phyloP scores from a whole-genome alignment of 2,113 vertebrate genomes.

The Tenebrosternarchus preto region DNA sequence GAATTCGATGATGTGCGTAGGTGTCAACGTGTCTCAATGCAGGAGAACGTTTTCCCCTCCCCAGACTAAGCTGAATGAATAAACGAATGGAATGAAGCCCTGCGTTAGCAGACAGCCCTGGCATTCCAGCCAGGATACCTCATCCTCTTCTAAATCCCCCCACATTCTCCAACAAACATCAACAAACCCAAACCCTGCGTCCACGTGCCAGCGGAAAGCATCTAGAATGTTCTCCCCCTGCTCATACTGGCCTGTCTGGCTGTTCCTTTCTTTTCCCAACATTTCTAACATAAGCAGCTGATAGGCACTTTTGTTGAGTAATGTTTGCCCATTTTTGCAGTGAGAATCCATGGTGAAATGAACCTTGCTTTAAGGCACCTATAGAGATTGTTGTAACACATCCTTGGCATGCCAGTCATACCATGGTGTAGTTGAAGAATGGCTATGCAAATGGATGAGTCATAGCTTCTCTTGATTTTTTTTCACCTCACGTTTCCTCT shows the following conservation, averaged over 20 bases:
- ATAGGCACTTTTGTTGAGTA: no score
- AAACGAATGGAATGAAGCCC: constrained; percentile 33
- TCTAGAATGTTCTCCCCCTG: neutral
- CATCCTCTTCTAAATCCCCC: constrained; percentile 38
- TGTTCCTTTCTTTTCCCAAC: no score
- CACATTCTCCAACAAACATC: constrained; percentile 31
- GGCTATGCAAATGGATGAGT: constrained; percentile 16
- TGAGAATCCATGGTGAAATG: neutral
- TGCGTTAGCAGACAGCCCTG: constrained; percentile 14
- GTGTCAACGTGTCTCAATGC: neutral
- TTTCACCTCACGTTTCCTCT: constrained; percentile 18
- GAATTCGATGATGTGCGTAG: neutral
- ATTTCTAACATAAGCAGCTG: no score
- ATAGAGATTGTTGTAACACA: neutral
- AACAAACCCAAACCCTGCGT: neutral
- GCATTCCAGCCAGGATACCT: constrained; percentile 36
- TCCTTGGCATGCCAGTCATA: constrained; percentile 37
- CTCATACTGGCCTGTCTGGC: neutral
- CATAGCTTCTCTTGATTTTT: neutral
- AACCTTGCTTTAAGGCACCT: neutral
- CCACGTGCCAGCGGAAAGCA: neutral
- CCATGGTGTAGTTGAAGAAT: constrained; percentile 15
- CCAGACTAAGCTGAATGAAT: constrained; percentile 10
- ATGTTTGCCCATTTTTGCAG: neutral
- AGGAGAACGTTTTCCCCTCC: constrained; percentile 4